Conservation (phyloP, 1,140 invertebrate species). For the Drosophila virilis region DNA sequence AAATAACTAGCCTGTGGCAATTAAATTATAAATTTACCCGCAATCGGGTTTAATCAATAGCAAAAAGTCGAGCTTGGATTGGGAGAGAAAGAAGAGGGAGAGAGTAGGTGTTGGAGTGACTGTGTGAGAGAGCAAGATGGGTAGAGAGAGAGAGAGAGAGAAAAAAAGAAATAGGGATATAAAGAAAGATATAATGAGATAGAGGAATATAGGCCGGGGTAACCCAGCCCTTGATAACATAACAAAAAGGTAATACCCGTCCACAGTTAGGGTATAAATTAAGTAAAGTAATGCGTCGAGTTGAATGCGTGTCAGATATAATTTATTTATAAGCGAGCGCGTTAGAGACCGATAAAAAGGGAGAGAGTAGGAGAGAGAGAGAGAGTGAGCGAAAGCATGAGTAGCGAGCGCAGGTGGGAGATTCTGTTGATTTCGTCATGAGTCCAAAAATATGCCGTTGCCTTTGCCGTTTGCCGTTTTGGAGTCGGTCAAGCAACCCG, state of each 20-base stretch:
- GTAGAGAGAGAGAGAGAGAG: neutral
- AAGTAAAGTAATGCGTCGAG: conserved; percentile 45
- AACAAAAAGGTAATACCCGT: neutral
- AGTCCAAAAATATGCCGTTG: conserved; percentile 62
- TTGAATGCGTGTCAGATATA: conserved; percentile 63
- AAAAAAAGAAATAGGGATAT: too few species aligned
- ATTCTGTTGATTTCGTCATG: conserved; percentile 61
- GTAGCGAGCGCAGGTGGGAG: conserved; percentile 25
- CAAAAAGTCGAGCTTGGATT: neutral
- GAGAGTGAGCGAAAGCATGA: neutral
- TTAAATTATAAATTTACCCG: too few species aligned
- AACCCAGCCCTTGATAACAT: neutral
- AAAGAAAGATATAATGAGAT: too few species aligned
- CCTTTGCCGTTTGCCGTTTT: conserved; percentile 29
- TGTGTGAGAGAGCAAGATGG: too few species aligned
- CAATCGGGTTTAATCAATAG: too few species aligned
- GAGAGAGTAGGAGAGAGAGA: neutral
- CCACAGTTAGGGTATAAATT: neutral
- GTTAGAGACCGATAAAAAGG: conserved; percentile 10
- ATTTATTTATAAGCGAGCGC: conserved; percentile 51
- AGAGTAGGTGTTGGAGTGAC: neutral
- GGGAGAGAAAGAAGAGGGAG: neutral
- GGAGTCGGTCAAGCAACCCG: conserved; percentile 59
- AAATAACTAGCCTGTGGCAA: neutral
- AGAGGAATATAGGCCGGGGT: neutral